Evolutionary conservation across 2,797 vertebrate species (phyloP).

Genomic region (Apogon hyalosoma): DNA sequence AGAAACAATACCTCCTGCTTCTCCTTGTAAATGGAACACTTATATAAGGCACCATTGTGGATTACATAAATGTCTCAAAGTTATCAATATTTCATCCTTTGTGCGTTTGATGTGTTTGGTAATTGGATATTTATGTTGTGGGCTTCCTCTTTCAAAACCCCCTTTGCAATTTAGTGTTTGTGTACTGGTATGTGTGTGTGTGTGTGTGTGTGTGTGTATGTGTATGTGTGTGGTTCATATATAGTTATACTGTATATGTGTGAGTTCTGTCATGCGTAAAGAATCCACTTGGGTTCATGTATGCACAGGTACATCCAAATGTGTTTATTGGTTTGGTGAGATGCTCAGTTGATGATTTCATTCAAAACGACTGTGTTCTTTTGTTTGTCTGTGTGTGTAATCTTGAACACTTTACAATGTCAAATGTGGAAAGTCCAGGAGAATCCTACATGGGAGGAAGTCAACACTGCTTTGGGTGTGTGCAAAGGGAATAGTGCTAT

Average conservation of each 20-base stretch:
- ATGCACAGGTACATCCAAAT: background rate
- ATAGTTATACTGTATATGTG: constrained; percentile 11
- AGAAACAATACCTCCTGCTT: constrained; percentile 73
- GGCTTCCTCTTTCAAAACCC: constrained; percentile 67
- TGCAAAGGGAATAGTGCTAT: constrained; percentile 1
- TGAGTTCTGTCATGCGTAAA: background rate
- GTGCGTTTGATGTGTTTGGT: constrained; percentile 84
- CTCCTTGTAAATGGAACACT: constrained; percentile 80
- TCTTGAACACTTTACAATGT: constrained; percentile 20
- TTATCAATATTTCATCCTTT: constrained; percentile 86
- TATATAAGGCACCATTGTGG: constrained; percentile 83
- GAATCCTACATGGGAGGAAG: constrained; percentile 27
- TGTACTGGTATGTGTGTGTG: constrained; percentile 38
- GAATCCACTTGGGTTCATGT: background rate
- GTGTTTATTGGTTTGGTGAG: background rate
- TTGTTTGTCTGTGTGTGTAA: constrained; percentile 6
- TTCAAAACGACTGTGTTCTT: background rate
- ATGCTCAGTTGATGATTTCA: constrained; percentile 3
- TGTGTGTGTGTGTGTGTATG: constrained; percentile 47
- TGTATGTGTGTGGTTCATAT: constrained; percentile 21
- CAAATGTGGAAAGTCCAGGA: constrained; percentile 34
- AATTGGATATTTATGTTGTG: constrained; percentile 84
- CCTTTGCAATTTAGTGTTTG: constrained; percentile 48
- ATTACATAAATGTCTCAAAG: constrained; percentile 84
- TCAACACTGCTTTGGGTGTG: constrained; percentile 20